Base-by-base conservation (phyloP, 2,113 vertebrate species). In the Nettapus auritus region DNA sequence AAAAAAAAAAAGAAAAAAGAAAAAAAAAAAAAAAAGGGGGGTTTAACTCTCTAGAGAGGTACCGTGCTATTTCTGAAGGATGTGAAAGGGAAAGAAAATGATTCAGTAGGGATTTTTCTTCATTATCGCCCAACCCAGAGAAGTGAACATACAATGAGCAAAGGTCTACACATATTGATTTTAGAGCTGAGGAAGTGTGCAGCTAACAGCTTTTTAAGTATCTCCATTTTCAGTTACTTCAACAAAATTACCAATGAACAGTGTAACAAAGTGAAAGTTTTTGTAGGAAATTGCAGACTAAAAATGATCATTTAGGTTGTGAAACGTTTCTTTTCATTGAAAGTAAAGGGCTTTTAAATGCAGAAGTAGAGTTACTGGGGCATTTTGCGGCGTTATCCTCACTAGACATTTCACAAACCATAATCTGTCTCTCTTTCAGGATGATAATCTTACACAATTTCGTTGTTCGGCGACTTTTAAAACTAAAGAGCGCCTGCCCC, bases 221-320 rank as follows among this genome's bases (percentile, higher is more conserved):
- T 96, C 96, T 95, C 97, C 94, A 96, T 95, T 97, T 97, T 96
- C 96, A 94, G 95, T 95, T 94, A 85, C 94, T 96, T 93, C 96
- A 96, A 97, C 95, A 95, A 97, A 97, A 97, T 97, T 95, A 96
- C 95, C 85, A 80, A 73, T 56, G 93, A 92, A 74, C 79, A 78
- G 73, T 3, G 44, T 86, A 96, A 96, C 88, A 93, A 95, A 96
- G 84, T 86, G 84, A 95, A 97, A 97, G 93, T 97, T 97, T 94
- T 93, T 85, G 71, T 70, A 48, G 81, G 69, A 97, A 97, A 97
- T 94, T 95, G 94, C 82, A 64, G 95, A 23, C 92, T 95, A 78
- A 82, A 95, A 93, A 94, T 46, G 79, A 94, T 87, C 90, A 85
- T 91, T 97, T 82, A 74, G 86, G 83, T 79, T 77, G 91, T 15